These are phyloP conservation scores for Pegoplata infirma DNA, from an alignment of 2,888 invertebrate species.

Conservation along the genomic window DNA sequence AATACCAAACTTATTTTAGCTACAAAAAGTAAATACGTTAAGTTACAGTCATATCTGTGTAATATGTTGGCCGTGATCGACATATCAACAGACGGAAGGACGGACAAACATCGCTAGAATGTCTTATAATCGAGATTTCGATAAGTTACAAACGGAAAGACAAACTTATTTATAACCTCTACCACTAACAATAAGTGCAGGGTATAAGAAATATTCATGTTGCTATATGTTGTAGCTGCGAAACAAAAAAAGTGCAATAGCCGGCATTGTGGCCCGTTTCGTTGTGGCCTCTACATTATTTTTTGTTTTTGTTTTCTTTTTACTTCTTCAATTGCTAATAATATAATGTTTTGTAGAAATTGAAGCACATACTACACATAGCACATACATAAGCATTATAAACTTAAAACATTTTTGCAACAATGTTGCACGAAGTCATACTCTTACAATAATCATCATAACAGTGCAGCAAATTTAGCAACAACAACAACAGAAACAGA, in stretches of 20 bases:
- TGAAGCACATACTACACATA: slow-evolving; percentile 27
- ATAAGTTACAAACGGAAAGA: no score
- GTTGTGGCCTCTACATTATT: slow-evolving; percentile 28
- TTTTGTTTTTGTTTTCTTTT: no score
- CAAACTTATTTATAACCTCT: no score
- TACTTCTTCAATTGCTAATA: slow-evolving; percentile 11
- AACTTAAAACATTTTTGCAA: slow-evolving; percentile 55
- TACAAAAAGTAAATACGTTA: no score
- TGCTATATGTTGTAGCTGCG: slow-evolving; percentile 9
- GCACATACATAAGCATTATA: slow-evolving; percentile 13
- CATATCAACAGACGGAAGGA: no score
- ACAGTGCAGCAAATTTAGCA: no score
- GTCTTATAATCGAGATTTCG: no score
- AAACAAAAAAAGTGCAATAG: slow-evolving; percentile 40
- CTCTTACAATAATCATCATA: slow-evolving; percentile 34
- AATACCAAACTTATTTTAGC: no score
- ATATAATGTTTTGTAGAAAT: slow-evolving; percentile 37
- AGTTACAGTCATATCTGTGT: no score
- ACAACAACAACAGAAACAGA: background rate
- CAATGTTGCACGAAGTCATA: slow-evolving; percentile 57
- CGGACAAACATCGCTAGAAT: no score
- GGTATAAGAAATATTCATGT: slow-evolving; percentile 33
- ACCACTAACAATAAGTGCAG: no score
- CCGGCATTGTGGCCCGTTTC: slow-evolving; percentile 44
- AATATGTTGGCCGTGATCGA: no score